These are phyloP conservation scores for Brienomyrus longianalis DNA, from an alignment of 2,113 vertebrate species.

Conservation along the genomic window DNA sequence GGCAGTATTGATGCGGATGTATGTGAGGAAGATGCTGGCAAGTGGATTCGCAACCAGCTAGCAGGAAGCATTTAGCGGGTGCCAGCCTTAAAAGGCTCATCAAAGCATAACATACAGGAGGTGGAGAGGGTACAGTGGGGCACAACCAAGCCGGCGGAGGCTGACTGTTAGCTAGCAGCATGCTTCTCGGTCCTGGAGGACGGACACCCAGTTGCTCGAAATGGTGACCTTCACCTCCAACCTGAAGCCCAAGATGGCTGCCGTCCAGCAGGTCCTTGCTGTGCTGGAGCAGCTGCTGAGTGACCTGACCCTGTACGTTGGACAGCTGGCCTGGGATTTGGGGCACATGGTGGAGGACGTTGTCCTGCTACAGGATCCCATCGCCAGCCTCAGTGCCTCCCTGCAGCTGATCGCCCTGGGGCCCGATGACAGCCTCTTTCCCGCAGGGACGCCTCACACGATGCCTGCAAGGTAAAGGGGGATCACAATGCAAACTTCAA, in stretches of 20 bases:
- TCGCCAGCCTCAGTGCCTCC: conserved; percentile 66
- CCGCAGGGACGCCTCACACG: too few species aligned
- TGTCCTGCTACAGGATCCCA: conserved; percentile 64
- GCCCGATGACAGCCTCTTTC: background rate
- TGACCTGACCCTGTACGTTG: conserved; percentile 78
- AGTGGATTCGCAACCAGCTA: conserved; percentile 75
- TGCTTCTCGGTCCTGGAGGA: conserved; percentile 73
- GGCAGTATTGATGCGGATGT: too few species aligned
- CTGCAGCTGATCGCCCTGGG: conserved; percentile 60
- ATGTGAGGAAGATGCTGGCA: conserved; percentile 75
- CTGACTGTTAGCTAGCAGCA: conserved; percentile 55
- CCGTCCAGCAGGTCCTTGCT: conserved; percentile 72
- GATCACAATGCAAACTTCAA: too few species aligned
- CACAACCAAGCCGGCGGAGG: conserved; percentile 54
- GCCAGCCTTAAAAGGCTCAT: conserved; percentile 56
- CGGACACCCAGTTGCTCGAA: conserved; percentile 72
- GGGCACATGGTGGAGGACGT: conserved; percentile 66
- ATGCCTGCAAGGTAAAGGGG: too few species aligned
- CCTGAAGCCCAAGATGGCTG: conserved; percentile 79
- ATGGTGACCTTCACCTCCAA: conserved; percentile 78
- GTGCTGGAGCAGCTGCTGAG: conserved; percentile 69
- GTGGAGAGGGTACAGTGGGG: conserved; percentile 56
- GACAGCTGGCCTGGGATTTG: conserved; percentile 72
- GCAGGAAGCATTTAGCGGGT: conserved; percentile 77
- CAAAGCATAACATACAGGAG: conserved; percentile 65